These are phyloP conservation scores for Acropternis orthonyx DNA, from an alignment of 2,797 vertebrate genomes.

Conservation along the genomic window DNA sequence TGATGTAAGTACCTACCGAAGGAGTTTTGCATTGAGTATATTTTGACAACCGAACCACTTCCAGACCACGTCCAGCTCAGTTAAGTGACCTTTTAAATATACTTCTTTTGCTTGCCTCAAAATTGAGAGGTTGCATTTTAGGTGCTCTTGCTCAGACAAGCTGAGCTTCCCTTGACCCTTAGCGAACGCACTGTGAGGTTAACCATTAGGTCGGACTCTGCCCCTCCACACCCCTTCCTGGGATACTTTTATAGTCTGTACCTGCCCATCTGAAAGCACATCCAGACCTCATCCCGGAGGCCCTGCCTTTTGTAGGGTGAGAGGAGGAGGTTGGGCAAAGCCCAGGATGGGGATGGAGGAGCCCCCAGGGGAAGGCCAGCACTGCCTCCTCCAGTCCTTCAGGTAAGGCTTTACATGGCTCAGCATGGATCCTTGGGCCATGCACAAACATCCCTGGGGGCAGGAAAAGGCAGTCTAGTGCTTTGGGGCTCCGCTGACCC, in stretches of 20 bases:
- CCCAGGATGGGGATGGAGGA: accelerated
- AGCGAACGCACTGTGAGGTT: slow-evolving; percentile 45
- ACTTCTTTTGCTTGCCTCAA: not conserved
- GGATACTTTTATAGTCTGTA: not conserved
- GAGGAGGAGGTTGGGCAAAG: not conserved
- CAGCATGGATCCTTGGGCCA: not conserved
- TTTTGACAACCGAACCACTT: slow-evolving; percentile 30
- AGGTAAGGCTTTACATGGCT: not conserved
- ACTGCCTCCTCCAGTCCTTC: not conserved
- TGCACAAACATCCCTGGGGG: not conserved
- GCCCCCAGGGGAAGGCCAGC: accelerated
- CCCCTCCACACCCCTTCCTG: not conserved
- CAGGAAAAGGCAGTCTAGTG: not conserved
- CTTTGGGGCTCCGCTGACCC: not conserved
- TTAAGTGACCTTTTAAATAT: slow-evolving; percentile 35
- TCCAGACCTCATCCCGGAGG: not conserved
- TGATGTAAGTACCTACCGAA: not conserved
- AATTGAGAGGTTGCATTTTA: slow-evolving; percentile 31
- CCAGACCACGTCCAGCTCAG: slow-evolving; percentile 11
- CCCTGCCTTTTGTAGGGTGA: not conserved
- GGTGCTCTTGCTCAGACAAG: slow-evolving; percentile 68
- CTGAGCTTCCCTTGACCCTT: slow-evolving; percentile 55
- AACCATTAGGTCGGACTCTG: slow-evolving; percentile 48
- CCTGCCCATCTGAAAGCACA: not conserved
- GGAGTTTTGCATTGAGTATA: not conserved